phyloP scores from a whole-genome alignment of 2,797 vertebrate species.

The Periparus ater region DNA sequence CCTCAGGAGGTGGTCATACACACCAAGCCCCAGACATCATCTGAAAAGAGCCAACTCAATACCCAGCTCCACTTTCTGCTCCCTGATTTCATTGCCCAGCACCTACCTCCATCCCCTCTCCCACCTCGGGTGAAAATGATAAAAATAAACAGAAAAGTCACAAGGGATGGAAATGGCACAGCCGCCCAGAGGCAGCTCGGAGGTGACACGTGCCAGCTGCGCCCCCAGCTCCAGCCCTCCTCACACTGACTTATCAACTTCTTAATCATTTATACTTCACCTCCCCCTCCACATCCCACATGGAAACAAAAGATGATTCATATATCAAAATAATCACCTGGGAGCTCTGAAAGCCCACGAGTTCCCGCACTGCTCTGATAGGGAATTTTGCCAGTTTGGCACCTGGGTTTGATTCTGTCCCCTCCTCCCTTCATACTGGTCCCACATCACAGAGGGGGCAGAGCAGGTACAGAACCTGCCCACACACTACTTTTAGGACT shows the following conservation, averaged over 20 bases:
- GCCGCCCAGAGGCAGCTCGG: not conserved
- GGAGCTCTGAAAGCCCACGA: not conserved
- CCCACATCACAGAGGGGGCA: not conserved
- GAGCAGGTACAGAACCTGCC: not conserved
- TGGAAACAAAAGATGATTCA: slow-evolving; percentile 51
- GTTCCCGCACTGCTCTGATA: not conserved
- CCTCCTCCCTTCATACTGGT: not conserved
- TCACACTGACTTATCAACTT: not conserved
- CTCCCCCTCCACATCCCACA: slow-evolving; percentile 33
- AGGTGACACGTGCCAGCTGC: not conserved
- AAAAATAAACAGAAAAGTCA: not conserved
- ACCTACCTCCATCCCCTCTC: not conserved
- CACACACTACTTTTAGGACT: not conserved
- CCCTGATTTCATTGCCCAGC: not conserved
- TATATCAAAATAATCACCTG: not conserved
- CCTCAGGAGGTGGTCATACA: not conserved
- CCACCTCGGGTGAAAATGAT: not conserved
- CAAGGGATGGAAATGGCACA: not conserved
- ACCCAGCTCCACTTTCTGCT: not conserved
- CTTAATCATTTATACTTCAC: not conserved
- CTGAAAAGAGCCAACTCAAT: not conserved
- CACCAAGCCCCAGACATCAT: not conserved
- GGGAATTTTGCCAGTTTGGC: not conserved
- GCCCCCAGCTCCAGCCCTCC: not conserved
- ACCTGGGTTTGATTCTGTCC: not conserved